Conservation (phyloP, 2,113 vertebrate genomes). For the Neogale vison region DNA sequence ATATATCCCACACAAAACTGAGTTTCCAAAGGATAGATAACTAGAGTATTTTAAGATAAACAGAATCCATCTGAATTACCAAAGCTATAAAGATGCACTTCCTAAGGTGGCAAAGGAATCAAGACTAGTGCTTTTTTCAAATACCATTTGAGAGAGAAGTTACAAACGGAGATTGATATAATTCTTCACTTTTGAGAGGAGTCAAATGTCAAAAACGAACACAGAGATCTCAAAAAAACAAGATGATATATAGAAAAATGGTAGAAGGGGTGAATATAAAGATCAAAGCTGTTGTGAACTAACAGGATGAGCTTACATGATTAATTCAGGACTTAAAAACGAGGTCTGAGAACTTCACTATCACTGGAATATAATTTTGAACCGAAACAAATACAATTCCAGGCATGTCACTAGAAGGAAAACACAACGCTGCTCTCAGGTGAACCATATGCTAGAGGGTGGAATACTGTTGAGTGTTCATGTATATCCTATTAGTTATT, state of each 20-base stretch:
- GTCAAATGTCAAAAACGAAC: neutral
- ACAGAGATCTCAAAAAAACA: neutral
- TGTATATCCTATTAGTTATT: neutral
- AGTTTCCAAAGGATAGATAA: neutral
- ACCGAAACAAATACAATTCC: neutral
- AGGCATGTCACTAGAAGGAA: neutral
- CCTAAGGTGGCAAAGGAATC: neutral
- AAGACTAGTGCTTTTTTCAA: neutral
- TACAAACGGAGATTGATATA: neutral
- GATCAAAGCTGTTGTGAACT: neutral
- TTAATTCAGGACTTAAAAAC: neutral
- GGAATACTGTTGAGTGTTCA: neutral
- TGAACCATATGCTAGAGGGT: neutral
- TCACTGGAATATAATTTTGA: neutral
- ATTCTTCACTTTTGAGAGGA: neutral
- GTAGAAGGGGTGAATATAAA: neutral
- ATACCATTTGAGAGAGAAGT: neutral
- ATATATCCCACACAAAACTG: neutral
- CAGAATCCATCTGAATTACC: neutral
- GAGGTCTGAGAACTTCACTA: neutral
- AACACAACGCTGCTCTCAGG: neutral
- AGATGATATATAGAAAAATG: neutral
- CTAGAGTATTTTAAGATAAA: neutral
- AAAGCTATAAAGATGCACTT: neutral
- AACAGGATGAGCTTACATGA: neutral